phyloP scores from a whole-genome alignment of 2,888 invertebrate genomes.

The Leptura quadrifasciata region DNA sequence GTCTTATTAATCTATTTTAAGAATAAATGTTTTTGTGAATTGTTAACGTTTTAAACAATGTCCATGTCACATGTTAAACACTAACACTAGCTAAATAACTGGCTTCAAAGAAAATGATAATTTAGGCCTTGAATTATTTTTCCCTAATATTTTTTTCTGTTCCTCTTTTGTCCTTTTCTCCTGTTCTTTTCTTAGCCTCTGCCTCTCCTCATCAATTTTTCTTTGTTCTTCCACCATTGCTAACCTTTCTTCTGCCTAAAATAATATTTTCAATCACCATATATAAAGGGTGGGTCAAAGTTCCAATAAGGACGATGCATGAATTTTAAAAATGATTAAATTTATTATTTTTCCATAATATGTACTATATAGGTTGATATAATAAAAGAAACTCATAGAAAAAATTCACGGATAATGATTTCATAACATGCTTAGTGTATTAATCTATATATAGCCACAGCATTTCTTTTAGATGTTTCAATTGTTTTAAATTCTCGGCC shows the following conservation, averaged over 20 bases:
- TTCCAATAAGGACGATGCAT: too few species aligned
- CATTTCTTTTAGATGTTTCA: too few species aligned
- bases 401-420: too few species aligned
- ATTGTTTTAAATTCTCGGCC: too few species aligned
- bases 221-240: constrained; percentile 98
- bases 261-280: neutral
- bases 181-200: constrained; percentile 94
- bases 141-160: constrained; percentile 97
- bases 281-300: too few species aligned
- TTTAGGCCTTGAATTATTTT: constrained; percentile 97
- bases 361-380: too few species aligned
- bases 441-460: too few species aligned
- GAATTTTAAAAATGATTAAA: too few species aligned
- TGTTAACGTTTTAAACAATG: constrained; percentile 19
- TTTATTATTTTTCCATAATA: too few species aligned
- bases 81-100: constrained; percentile 66
- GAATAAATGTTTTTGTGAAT: constrained; percentile 27
- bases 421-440: too few species aligned
- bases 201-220: constrained; percentile 95
- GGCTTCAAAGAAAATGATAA: constrained; percentile 93
- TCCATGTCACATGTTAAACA: constrained; percentile 37
- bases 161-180: constrained; percentile 94
- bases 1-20: constrained; percentile 10
- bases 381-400: too few species aligned
- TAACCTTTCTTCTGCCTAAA: constrained; percentile 95